These are phyloP conservation scores for Anagrus nilaparvatae DNA, from an alignment of 1,140 invertebrate genomes.

Conservation along the genomic window DNA sequence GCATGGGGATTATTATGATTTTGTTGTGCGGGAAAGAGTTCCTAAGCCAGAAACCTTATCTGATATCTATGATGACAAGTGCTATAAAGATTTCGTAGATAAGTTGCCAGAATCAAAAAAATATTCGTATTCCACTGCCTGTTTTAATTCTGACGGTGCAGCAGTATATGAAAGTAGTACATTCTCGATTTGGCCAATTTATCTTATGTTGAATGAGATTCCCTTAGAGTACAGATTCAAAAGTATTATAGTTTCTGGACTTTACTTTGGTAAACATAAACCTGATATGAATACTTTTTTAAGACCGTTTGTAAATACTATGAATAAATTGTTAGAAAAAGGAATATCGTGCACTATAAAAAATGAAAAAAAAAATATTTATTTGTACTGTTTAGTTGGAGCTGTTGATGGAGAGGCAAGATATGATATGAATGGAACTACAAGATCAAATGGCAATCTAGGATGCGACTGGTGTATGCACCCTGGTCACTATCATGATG, in stretches of 20 bases:
- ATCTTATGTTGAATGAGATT: background rate
- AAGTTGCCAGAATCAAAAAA: background rate
- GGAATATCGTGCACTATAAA: background rate
- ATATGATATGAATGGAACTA: no score
- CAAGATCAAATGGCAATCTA: no score
- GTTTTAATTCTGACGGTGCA: background rate
- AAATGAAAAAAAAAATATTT: background rate
- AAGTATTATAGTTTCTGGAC: background rate
- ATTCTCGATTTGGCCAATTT: background rate
- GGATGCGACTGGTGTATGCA: no score
- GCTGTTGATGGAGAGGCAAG: no score
- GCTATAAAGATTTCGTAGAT: background rate
- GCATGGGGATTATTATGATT: background rate
- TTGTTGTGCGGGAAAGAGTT: background rate
- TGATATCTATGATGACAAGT: constrained; percentile 3
- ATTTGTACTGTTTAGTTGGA: no score
- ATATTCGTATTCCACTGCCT: background rate
- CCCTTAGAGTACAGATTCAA: background rate
- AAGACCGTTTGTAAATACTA: background rate
- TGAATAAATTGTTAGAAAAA: background rate
- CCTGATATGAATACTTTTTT: background rate
- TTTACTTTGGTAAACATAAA: background rate
- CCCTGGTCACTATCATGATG: no score
- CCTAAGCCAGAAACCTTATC: background rate
- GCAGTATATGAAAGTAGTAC: background rate